Base-by-base conservation (phyloP, 2,113 vertebrate genomes). In the Ictidomys tridecemlineatus region DNA sequence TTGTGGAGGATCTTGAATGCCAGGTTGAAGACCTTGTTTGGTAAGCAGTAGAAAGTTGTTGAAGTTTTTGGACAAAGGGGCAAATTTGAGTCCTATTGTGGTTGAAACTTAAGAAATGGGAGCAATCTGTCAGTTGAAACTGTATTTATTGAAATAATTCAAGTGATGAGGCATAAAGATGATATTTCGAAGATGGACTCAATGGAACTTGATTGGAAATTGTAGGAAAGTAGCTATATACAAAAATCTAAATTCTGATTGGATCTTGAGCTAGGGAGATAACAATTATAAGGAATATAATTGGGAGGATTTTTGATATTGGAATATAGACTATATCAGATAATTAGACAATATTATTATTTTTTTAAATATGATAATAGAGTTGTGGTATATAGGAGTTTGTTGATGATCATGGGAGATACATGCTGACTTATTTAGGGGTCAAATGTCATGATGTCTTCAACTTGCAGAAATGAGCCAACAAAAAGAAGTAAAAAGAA, bases 371-470 rank as follows among this genome's bases (percentile, higher is more conserved):
- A 20, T 86, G 53, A 48, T 72, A 42, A 91, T 65, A 10, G 32
- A 80, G 5, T 37, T 85, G 16, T 74, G 58, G 10, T 83, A 90
- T 65, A 3, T 90, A 72, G 53, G 39, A 58, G 8, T 86, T 89
- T 65, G 30, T 80, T 7, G 13, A 14, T 85, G 11, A 67, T 30
- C 77, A 73, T 89, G 56, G 37, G 17, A 91, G 90, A n/a, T 96
- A 58, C 14, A 67, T 51, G 42, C n/a, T 93, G 30, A 83, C 45
- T 48, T 48, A 53, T 77, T 88, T 11, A 34, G 34, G 53, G 39
- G n/a, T 95, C 53, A 95, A 95, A 88, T 58, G 30, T 56, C 69
- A 80, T 82, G 42, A 67, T 37, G 30, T 78, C 63, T 91, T 96
- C 34, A 95, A 16, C 45, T 93, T 93, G n/a, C 48, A 51, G 48